Evolutionary conservation across 2,797 vertebrate genomes (phyloP).

Genomic region (Leontopithecus rosalia): DNA sequence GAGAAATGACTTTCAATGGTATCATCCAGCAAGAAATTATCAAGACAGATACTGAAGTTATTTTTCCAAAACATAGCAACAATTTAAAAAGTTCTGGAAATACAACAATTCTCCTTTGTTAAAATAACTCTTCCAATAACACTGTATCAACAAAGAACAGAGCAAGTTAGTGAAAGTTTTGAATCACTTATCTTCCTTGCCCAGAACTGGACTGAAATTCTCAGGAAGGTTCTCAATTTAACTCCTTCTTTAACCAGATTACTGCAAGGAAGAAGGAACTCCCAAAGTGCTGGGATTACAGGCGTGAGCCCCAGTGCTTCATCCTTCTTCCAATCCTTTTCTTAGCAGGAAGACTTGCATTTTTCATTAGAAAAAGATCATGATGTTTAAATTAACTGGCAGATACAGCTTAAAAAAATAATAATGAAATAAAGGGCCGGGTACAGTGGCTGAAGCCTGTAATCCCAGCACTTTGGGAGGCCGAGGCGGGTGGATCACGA

Average conservation of each 20-base stretch:
- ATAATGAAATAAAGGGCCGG: too few relatives aligned
- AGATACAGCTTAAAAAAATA: neutral
- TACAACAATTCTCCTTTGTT: constrained; percentile 15
- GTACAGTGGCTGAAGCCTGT: too few relatives aligned
- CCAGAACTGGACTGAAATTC: neutral
- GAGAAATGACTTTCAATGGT: neutral
- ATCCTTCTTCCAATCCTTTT: neutral
- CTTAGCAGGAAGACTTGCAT: neutral
- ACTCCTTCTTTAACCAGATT: neutral
- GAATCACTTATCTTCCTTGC: neutral
- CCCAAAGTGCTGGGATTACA: too few relatives aligned
- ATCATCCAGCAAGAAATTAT: constrained; percentile 4
- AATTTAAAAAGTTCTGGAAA: constrained; percentile 1
- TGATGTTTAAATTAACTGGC: neutral
- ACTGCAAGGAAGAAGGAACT: neutral
- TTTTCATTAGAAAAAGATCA: neutral
- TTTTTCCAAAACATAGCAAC: constrained; percentile 19
- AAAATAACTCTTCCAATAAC: neutral
- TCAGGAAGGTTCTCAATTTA: neutral
- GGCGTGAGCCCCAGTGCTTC: neutral
- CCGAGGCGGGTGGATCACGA: too few relatives aligned
- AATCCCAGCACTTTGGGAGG: too few relatives aligned
- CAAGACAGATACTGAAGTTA: constrained; percentile 30
- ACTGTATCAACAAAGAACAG: neutral
- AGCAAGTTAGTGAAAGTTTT: neutral